phyloP scores from a whole-genome alignment of 2,888 invertebrate genomes.

The Emmelina monodactyla region DNA sequence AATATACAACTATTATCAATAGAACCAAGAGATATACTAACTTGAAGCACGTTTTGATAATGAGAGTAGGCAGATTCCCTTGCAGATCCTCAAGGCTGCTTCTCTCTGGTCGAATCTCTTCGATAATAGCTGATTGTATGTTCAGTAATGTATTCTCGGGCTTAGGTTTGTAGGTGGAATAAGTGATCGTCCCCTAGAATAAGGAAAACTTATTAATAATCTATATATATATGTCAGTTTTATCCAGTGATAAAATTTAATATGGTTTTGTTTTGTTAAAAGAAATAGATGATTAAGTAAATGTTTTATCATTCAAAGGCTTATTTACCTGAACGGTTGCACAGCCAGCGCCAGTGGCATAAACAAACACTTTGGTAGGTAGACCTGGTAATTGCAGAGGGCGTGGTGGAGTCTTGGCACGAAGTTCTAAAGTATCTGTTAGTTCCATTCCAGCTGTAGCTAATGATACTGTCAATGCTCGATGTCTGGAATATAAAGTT shows the following conservation, averaged over 20 bases:
- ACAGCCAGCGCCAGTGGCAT: conserved; percentile 74
- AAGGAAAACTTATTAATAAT: background rate
- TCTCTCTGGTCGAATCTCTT: conserved; percentile 69
- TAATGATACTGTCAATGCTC: conserved; percentile 70
- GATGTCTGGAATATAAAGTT: conserved; percentile 61
- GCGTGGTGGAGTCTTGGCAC: conserved; percentile 57
- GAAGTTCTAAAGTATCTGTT: conserved; percentile 70
- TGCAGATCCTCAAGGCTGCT: conserved; percentile 71
- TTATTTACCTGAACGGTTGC: conserved; percentile 72
- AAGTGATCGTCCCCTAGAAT: conserved; percentile 67
- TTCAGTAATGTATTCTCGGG: conserved; percentile 65
- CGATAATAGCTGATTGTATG: conserved; percentile 69
- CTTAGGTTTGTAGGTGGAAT: conserved; percentile 69
- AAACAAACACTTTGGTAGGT: conserved; percentile 74
- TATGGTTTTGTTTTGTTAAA: background rate
- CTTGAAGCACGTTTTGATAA: conserved; percentile 71
- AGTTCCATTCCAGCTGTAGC: conserved; percentile 76
- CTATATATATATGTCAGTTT: no score
- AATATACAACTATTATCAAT: no score
- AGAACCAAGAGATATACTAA: conserved; percentile 23
- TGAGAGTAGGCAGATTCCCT: conserved; percentile 70
- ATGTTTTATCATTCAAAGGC: background rate
- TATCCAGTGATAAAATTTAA: background rate
- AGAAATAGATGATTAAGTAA: background rate
- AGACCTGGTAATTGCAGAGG: conserved; percentile 68